phyloP scores from a whole-genome alignment of 2,888 invertebrate species.

The Caenorhabditis macrosperma region DNA sequence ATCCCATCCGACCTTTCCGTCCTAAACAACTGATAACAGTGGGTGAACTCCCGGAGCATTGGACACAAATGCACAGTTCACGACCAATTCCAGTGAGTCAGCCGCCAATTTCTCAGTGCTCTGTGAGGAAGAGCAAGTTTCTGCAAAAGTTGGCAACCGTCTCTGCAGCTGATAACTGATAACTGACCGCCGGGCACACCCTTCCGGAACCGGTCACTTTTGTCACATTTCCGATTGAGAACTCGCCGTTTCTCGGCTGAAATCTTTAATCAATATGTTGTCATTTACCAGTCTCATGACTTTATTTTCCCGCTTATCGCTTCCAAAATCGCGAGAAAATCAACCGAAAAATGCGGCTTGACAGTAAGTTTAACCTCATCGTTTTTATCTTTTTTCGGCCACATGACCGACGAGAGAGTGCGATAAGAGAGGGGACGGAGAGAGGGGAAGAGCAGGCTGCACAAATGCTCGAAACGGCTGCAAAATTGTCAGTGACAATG shows the following conservation, averaged over 20 bases:
- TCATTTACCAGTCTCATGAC: slow-evolving; percentile 31
- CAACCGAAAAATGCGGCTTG: slow-evolving; percentile 9
- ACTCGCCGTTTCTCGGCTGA: not conserved
- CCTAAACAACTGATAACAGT: slow-evolving; percentile 26
- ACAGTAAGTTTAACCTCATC: slow-evolving; percentile 14
- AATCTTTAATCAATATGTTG: slow-evolving; percentile 39
- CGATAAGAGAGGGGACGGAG: slow-evolving; percentile 3
- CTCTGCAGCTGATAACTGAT: not conserved
- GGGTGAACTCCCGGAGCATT: slow-evolving; percentile 1
- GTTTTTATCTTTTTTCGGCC: slow-evolving; percentile 15
- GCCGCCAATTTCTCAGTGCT: slow-evolving; percentile 1
- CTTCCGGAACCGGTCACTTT: slow-evolving; percentile 13
- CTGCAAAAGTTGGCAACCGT: not conserved
- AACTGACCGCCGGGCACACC: slow-evolving; percentile 1
- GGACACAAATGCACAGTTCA: slow-evolving; percentile 22
- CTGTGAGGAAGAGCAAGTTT: not conserved
- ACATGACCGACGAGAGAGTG: slow-evolving; percentile 29
- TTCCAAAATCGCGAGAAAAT: not conserved
- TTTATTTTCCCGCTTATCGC: slow-evolving; percentile 13
- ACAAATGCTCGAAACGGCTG: slow-evolving; percentile 48
- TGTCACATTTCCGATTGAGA: slow-evolving; percentile 33
- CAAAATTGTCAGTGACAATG: slow-evolving; percentile 52
- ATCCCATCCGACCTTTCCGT: slow-evolving; percentile 33
- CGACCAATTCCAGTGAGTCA: not conserved
- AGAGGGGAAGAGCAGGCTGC: slow-evolving; percentile 35